Evolutionary conservation across 2,113 vertebrate genomes (phyloP), one percentile per base, ranked within the genome.

Genomic region (Prinia subflava): DNA sequence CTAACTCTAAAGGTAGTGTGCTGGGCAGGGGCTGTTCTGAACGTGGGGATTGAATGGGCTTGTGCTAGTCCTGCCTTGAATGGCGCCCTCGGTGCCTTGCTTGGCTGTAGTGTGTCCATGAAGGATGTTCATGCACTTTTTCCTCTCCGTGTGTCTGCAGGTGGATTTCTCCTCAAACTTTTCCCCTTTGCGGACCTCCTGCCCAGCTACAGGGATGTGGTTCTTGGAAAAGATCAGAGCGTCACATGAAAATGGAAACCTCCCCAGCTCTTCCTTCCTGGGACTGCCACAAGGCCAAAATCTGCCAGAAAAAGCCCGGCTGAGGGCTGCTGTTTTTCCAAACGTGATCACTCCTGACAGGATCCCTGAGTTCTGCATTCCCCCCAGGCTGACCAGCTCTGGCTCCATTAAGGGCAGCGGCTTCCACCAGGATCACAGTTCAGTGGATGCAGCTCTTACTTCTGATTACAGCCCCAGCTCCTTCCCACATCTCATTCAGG

Each of bases 401-500:
- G 76, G 15, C 37, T 44, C 37, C 47, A 14, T 30, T 12, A 79
- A 80, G 49, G 81, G 73, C 9, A 33, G 33, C 20, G 39, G 73
- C 23, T 86, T 75, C 25, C 30, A 56, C 76, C 96, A 96, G 47
- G 85, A 95, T 60, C 50, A 35, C 35, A 62, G 69, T 70, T 94
- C 2, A 59, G 90, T 15, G 94, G 96, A 84, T 47, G 70, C 1
- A 77, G 87, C 47, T 69, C n/a, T 95, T 42, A 73, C 63, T 81
- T 64, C 52, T 14, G 71, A 62, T 15, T 18, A 11, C 19, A 28
- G 62, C 21, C 22, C 22, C 15, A 31, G 75, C 28, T 62, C 28
- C 63, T 90, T 67, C 52, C 94, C 97, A 1, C 98, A 98, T 59
- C 98, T 98, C 30, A 99, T 99, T 89, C 98, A 99, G 89, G 98